Base-by-base conservation (phyloP, 1,140 invertebrate genomes). In the Drosophila ohnishii region DNA sequence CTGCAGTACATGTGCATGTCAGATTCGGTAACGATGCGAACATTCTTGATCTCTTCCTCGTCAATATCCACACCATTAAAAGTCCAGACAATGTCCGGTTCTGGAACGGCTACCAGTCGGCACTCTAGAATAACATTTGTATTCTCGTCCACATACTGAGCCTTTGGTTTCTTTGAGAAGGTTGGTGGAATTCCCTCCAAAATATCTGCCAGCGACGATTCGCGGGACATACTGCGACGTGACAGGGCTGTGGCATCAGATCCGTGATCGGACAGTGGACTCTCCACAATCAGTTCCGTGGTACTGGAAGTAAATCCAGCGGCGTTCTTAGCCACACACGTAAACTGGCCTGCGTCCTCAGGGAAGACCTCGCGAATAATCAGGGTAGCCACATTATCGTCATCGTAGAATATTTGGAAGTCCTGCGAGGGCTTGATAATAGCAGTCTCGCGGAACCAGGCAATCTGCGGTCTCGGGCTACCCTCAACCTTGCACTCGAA, bases 301-400 rank as follows among this genome's bases (percentile, higher is more conserved):
- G 97, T 97, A 83, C 96, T 97, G 0, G 97, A 97, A 1, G 97
- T 97, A 92, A 97, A 98, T 30, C 99, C 99, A 42, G 96, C 96
- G 5, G 96, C 94, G 91, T 99, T 99, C 90, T 99, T 98, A 13
- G 98, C 97, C 13, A 99, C 96, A 84, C 98, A 98, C 0, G 98
- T 99, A 92, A 99, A 99, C 47, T 96, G 96, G 3, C 98, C 98
- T 3, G 98, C 97, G 92, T 99, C 98, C 93, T 99, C 98, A 0
- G 98, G 97, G 92, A 98, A 98, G 1, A 99, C 97, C 94, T 99
- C 98, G 57, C 95, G 95, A 73, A 99, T 99, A 22, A 99, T 96
- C 19, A 99, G 92, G 4, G 97, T 98, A 0, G 97, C 97, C 1
- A 97, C 96, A 90, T 97, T 98, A 63, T 98, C 96, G 71, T 97